These are phyloP conservation scores for Pleuronectes platessa DNA, from an alignment of 2,113 vertebrate genomes.

Conservation along the genomic window DNA sequence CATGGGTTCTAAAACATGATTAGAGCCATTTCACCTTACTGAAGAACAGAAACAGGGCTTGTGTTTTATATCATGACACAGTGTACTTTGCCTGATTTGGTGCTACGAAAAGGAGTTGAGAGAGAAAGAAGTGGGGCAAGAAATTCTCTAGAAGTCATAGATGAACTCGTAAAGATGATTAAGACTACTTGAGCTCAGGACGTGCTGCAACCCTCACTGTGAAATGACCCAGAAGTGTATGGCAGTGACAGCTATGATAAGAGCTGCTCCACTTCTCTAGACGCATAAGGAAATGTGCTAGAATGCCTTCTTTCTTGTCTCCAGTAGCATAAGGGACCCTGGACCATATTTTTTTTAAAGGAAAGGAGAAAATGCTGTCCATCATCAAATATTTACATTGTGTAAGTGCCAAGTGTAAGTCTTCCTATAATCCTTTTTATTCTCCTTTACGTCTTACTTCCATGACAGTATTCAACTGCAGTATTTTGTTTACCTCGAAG, in stretches of 20 bases:
- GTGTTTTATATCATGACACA: not conserved
- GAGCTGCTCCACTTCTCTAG: not conserved
- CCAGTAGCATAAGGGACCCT: not conserved
- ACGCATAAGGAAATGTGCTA: not conserved
- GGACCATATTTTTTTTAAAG: not conserved
- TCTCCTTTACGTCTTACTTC: not conserved
- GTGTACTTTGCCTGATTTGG: not conserved
- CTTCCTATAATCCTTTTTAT: no score
- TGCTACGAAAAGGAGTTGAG: not conserved
- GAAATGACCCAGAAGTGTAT: not conserved
- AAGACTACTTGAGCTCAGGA: not conserved
- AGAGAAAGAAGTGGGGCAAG: not conserved
- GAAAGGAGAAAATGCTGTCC: no score
- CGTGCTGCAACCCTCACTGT: not conserved
- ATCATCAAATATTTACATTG: no score
- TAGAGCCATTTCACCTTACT: conserved; percentile 7
- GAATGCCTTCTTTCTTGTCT: not conserved
- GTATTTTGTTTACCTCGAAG: no score
- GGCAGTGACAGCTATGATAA: not conserved
- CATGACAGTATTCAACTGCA: not conserved
- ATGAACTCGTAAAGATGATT: not conserved
- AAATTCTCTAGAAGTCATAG: not conserved
- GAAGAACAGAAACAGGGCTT: not conserved
- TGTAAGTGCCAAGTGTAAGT: no score
- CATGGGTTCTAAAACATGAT: conserved; percentile 11